Evolutionary conservation across 2,888 invertebrate genomes (phyloP).

Genomic region (Congeria kusceri): DNA sequence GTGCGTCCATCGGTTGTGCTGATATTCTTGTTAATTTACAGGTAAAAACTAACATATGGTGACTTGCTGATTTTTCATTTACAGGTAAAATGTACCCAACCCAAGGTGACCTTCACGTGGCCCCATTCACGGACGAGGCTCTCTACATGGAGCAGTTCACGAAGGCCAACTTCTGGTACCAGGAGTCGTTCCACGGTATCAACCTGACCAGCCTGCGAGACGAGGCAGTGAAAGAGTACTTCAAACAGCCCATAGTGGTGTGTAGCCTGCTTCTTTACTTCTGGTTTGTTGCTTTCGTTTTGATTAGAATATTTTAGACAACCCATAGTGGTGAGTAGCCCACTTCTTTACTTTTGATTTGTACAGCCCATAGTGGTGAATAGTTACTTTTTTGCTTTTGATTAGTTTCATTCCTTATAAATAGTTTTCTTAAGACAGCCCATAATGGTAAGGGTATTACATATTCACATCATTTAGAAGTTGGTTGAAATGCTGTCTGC

Average conservation of each 20-base stretch:
- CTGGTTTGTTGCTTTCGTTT: too few species aligned
- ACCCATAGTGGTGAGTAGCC: constrained; percentile 91
- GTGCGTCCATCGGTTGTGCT: too few species aligned
- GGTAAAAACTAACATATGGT: too few species aligned
- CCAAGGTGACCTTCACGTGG: constrained; percentile 97
- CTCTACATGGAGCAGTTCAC: constrained; percentile 99
- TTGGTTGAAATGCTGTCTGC: too few species aligned
- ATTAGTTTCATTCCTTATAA: too few species aligned
- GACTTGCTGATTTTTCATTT: constrained; percentile 61
- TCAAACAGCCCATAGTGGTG: constrained; percentile 97
- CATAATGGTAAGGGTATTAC: too few species aligned
- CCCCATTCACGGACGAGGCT: constrained; percentile 98
- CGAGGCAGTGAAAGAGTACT: constrained; percentile 98
- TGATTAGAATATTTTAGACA: constrained; percentile 99
- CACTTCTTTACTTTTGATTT: too few species aligned
- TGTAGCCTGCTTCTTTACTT: constrained; percentile 59
- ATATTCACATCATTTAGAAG: too few species aligned
- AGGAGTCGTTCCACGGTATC: constrained; percentile 98
- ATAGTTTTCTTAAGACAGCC: too few species aligned
- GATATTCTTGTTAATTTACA: too few species aligned
- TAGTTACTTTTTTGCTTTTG: too few species aligned
- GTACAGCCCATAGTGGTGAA: too few species aligned
- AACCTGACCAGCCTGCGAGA: constrained; percentile 96
- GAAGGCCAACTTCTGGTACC: constrained; percentile 99
- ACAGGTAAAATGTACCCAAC: constrained; percentile 98